Evolutionary conservation across 2,113 vertebrate genomes (phyloP).

Genomic region (Antidorcas marsupialis): DNA sequence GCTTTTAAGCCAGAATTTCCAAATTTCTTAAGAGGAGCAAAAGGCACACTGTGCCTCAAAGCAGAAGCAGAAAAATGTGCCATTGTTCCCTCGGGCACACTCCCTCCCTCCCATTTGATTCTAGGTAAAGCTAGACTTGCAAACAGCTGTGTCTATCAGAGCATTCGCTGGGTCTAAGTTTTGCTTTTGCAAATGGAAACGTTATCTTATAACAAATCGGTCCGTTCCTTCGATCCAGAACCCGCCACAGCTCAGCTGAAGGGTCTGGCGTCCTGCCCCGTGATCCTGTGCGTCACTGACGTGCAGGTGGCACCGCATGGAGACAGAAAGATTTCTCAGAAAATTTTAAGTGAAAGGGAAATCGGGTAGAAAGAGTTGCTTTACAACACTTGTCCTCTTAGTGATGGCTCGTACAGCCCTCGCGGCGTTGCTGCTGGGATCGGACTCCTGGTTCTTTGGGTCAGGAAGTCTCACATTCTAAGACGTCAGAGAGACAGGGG

Average conservation of each 20-base stretch:
- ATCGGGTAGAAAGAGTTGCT: not conserved
- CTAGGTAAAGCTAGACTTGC: not conserved
- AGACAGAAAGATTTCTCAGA: not conserved
- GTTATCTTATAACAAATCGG: not conserved
- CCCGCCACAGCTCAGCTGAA: not conserved
- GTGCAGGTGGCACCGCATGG: not conserved
- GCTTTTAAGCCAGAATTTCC: not conserved
- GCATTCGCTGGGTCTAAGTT: not conserved
- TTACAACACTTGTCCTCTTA: accelerated
- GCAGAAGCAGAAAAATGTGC: not conserved
- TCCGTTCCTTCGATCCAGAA: not conserved
- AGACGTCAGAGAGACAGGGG: not conserved
- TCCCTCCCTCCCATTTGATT: not conserved
- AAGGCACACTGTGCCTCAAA: not conserved
- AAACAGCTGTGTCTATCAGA: not conserved
- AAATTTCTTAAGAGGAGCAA: not conserved
- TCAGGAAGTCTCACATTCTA: not conserved
- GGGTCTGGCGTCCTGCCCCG: accelerated
- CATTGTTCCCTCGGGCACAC: accelerated
- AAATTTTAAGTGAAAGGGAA: not conserved
- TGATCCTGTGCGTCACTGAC: not conserved
- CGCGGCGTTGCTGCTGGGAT: accelerated
- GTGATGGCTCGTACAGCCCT: accelerated
- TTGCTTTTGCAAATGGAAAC: not conserved
- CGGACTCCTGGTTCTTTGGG: accelerated